Percentiles rank a stretch among this genome's conserved stretches.
These are phyloP conservation scores for Sinhomidia bicolor DNA, from an alignment of 2,888 invertebrate species.

Conservation along the genomic window DNA sequence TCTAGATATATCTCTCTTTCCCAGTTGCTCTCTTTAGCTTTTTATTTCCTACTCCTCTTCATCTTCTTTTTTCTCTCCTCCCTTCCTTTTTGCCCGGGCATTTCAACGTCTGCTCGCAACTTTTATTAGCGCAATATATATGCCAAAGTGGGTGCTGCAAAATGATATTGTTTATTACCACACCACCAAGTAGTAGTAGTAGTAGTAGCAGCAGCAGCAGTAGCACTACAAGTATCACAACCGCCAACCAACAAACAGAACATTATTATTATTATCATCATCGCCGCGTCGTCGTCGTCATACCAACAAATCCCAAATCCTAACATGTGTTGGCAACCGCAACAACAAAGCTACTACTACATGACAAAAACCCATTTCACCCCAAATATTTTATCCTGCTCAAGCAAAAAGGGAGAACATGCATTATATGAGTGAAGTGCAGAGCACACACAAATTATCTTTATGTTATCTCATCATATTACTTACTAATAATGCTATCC, in stretches of 20 bases:
- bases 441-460: neutral
- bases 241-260: neutral
- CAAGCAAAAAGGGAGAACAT: neutral
- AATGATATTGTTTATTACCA: constrained; percentile 41
- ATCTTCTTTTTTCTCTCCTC: neutral
- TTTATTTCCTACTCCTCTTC: constrained; percentile 7
- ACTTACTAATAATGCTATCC: neutral
- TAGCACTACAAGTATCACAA: neutral
- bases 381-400: constrained; percentile 23
- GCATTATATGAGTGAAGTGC: neutral
- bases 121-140: constrained; percentile 9
- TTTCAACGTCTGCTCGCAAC: neutral
- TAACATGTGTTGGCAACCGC: constrained; percentile 44
- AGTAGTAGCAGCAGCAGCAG: neutral
- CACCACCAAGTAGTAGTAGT: neutral
- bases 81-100: neutral
- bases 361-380: constrained; percentile 8
- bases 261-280: neutral
- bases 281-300: no score
- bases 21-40: neutral
- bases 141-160: neutral
- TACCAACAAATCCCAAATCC: constrained; percentile 33
- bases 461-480: neutral
- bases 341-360: neutral
- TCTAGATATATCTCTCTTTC: neutral